Percentiles rank a stretch among this genome's conserved stretches.
These are phyloP conservation scores for Thaleichthys pacificus DNA, from an alignment of 2,797 vertebrate genomes.

Conservation along the genomic window DNA sequence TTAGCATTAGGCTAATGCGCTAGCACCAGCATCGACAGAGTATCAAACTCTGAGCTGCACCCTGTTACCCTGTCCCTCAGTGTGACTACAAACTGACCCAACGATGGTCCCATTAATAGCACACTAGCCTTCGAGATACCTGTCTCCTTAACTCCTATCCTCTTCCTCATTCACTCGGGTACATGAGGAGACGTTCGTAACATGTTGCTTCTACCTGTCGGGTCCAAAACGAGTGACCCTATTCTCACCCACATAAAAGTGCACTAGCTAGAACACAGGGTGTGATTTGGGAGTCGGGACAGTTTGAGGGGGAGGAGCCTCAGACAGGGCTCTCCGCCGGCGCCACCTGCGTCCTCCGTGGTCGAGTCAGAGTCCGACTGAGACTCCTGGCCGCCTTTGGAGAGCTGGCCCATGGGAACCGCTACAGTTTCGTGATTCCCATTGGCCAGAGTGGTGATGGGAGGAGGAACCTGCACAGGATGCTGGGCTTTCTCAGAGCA, in stretches of 20 bases:
- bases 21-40: constrained; percentile 11
- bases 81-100: background rate
- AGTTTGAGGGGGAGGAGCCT: constrained; percentile 35
- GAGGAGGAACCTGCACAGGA: constrained; percentile 23
- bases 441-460: constrained; percentile 47
- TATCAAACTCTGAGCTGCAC: background rate
- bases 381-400: constrained; percentile 61
- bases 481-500: constrained; percentile 84
- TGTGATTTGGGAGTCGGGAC: background rate
- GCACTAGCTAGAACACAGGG: background rate
- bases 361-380: constrained; percentile 64
- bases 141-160: background rate
- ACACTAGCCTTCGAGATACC: background rate
- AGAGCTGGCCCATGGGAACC: constrained; percentile 72
- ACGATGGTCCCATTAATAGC: background rate
- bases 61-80: background rate
- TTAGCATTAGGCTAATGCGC: background rate
- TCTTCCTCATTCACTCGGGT: background rate
- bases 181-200: background rate
- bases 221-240: background rate
- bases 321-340: constrained; percentile 67
- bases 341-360: constrained; percentile 67
- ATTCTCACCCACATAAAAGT: background rate
- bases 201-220: background rate
- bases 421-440: constrained; percentile 75